These are phyloP conservation scores for Folsomia manolachei DNA, from an alignment of 2,888 invertebrate genomes.

Conservation along the genomic window DNA sequence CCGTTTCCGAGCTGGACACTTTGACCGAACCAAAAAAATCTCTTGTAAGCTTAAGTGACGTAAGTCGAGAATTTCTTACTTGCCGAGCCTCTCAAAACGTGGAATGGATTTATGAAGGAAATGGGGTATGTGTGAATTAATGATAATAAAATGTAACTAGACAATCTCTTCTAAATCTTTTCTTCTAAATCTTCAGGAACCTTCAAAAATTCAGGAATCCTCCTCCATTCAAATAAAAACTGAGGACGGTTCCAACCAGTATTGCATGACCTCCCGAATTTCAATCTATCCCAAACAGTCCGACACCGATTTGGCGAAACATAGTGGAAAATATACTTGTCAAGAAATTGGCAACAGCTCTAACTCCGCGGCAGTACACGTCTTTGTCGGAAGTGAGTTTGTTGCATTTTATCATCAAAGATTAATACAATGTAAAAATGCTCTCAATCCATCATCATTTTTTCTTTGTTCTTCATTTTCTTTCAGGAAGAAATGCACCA, in stretches of 20 bases:
- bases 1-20: background rate
- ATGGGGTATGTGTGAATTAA: slow-evolving; percentile 30
- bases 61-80: slow-evolving; percentile 31
- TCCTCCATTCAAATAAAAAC: slow-evolving; percentile 30
- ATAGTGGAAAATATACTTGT: slow-evolving; percentile 36
- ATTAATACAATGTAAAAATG: background rate
- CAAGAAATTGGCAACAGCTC: slow-evolving; percentile 30
- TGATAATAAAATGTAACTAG: background rate
- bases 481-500: slow-evolving; percentile 32
- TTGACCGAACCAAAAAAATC: background rate
- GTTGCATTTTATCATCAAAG: background rate
- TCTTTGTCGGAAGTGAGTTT: slow-evolving; percentile 37
- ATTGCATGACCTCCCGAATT: slow-evolving; percentile 31
- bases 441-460: background rate
- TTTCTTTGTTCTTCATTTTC: background rate
- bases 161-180: background rate
- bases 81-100: slow-evolving; percentile 35
- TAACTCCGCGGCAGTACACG: slow-evolving; percentile 22
- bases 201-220: slow-evolving; percentile 36
- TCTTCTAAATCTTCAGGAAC: slow-evolving; percentile 24
- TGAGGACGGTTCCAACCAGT: slow-evolving; percentile 22
- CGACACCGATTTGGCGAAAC: slow-evolving; percentile 28
- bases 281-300: slow-evolving; percentile 34
- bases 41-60: slow-evolving; percentile 28
- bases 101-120: slow-evolving; percentile 38